Percentiles rank a stretch among this genome's conserved stretches.
Conservation (phyloP, 2,888 invertebrate species). For the Brachyptera putata region DNA sequence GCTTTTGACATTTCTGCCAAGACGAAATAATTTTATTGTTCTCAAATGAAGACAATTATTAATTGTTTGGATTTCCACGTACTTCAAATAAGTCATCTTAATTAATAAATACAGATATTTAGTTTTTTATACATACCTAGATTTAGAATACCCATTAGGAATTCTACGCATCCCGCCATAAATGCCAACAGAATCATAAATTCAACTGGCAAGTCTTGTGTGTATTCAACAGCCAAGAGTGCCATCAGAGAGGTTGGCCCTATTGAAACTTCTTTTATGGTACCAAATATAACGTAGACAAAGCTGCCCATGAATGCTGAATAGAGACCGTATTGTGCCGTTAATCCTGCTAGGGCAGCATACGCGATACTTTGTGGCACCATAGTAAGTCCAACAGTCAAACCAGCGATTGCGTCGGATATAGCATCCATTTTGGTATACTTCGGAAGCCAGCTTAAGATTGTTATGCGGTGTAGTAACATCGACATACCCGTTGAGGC, state of each 20-base stretch:
- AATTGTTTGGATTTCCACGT: no score
- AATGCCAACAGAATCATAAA: conserved; percentile 73
- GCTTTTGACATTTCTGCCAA: no score
- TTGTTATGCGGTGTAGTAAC: conserved; percentile 31
- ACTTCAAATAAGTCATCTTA: no score
- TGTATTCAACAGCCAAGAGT: conserved; percentile 71
- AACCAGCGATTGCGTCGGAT: conserved; percentile 81
- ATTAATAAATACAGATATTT: no score
- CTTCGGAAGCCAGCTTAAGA: conserved; percentile 51
- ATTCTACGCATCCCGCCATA: conserved; percentile 70
- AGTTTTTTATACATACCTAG: no score
- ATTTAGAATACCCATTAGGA: conserved; percentile 75
- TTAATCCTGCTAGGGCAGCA: conserved; percentile 77
- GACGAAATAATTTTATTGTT: no score
- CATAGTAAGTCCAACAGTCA: conserved; percentile 85
- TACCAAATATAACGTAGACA: conserved; percentile 78
- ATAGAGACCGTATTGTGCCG: conserved; percentile 84
- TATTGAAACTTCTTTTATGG: conserved; percentile 56
- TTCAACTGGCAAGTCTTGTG: conserved; percentile 63
- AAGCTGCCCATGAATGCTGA: conserved; percentile 87
- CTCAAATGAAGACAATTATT: no score
- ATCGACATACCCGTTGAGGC: neutral
- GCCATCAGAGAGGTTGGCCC: conserved; percentile 95
- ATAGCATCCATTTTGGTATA: conserved; percentile 65
- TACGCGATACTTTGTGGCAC: conserved; percentile 93